These are phyloP conservation scores for Xanthia togata DNA, from an alignment of 2,888 invertebrate species.

Conservation along the genomic window DNA sequence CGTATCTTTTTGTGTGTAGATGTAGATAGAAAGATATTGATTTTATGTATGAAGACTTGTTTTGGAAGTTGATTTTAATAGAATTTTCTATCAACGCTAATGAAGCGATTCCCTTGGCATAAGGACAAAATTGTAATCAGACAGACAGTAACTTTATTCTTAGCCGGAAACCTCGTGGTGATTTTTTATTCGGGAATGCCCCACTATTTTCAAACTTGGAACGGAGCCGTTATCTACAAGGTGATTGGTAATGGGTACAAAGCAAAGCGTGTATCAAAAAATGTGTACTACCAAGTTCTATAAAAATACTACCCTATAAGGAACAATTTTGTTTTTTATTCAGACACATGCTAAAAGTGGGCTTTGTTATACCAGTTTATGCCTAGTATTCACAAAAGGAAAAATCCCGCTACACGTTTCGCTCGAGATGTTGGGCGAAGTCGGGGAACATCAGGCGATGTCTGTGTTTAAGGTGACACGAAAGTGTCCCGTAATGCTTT, in stretches of 20 bases:
- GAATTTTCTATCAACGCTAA: constrained; percentile 1
- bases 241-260: background rate
- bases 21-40: constrained; percentile 31
- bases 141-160: background rate
- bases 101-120: background rate
- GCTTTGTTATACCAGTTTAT: background rate
- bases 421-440: background rate
- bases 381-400: background rate
- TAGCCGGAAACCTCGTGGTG: background rate
- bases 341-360: background rate
- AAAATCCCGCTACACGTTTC: background rate
- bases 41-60: constrained; percentile 6
- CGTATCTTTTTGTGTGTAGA: constrained; percentile 77
- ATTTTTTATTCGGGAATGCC: background rate
- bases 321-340: background rate
- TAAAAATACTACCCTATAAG: background rate
- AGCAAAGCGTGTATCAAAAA: background rate
- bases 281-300: background rate
- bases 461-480: no score
- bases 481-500: background rate
- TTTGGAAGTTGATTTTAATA: constrained; percentile 36
- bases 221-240: background rate
- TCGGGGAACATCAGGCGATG: background rate
- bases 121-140: background rate
- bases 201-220: background rate